phyloP scores from a whole-genome alignment of 2,113 vertebrate species.

The Calyptomena viridis region DNA sequence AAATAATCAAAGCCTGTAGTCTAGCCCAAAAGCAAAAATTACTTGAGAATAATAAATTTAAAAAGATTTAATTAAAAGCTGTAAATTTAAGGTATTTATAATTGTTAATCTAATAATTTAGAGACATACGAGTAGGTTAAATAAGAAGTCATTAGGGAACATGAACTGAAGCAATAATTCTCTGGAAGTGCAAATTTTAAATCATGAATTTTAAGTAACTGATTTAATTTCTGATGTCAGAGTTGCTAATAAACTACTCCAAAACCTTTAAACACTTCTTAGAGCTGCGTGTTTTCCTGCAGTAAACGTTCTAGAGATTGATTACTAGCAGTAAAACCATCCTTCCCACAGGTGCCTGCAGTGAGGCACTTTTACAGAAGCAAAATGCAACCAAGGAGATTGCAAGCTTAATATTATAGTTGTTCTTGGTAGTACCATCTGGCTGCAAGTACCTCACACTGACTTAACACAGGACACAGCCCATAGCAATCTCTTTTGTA shows the following conservation, averaged over 20 bases:
- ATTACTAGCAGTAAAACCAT: not conserved
- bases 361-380: not conserved
- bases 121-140: not conserved
- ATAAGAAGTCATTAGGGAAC: not conserved
- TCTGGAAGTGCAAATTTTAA: not conserved
- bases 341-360: rapidly evolving
- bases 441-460: not conserved
- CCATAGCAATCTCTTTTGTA: rapidly evolving
- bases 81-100: not conserved
- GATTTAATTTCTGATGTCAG: not conserved
- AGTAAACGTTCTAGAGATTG: not conserved
- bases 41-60: not conserved
- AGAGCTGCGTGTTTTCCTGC: not conserved
- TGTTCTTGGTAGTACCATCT: not conserved
- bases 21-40: not conserved
- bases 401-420: not conserved
- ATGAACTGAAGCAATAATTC: not conserved
- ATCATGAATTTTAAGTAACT: not conserved
- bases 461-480: not conserved
- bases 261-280: not conserved
- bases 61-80: not conserved
- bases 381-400: not conserved
- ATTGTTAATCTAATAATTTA: not conserved
- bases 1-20: not conserved
- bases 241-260: not conserved